Percentiles rank a stretch among this genome's conserved stretches.
Conservation (phyloP, 2,888 invertebrate genomes). For the Eristalis arbustorum region DNA sequence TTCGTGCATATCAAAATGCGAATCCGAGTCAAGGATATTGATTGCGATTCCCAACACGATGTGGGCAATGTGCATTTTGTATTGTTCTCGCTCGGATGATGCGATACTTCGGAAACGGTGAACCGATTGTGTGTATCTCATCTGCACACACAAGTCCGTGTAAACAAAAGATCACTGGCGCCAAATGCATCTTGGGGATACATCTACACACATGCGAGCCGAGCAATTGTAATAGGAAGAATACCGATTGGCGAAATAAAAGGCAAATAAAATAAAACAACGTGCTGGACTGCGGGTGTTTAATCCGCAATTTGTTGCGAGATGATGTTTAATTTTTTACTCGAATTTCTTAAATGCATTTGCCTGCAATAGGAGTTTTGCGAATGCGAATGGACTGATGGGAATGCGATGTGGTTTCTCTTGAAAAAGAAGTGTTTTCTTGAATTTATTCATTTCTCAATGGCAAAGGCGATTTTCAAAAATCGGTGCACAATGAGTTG, state of each 20-base stretch:
- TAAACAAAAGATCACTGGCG: conserved; percentile 51
- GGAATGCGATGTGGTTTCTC: too few species aligned
- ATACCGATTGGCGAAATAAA: not conserved
- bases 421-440: too few species aligned
- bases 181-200: conserved; percentile 29
- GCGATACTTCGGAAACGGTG: conserved; percentile 3
- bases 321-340: not conserved
- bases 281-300: not conserved
- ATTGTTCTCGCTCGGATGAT: conserved; percentile 6
- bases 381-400: too few species aligned
- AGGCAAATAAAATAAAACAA: not conserved
- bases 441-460: too few species aligned
- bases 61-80: not conserved
- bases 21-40: conserved; percentile 27
- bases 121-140: conserved; percentile 3
- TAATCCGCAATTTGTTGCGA: not conserved
- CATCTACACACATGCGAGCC: not conserved
- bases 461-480: too few species aligned
- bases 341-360: too few species aligned
- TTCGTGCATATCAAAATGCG: not conserved
- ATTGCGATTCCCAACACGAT: not conserved
- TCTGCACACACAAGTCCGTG: not conserved
- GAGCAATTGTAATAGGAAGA: not conserved
- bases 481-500: too few species aligned
- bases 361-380: too few species aligned